Evolutionary conservation across 2,113 vertebrate species (phyloP).

Genomic region (Forbesichthys papilliferus): DNA sequence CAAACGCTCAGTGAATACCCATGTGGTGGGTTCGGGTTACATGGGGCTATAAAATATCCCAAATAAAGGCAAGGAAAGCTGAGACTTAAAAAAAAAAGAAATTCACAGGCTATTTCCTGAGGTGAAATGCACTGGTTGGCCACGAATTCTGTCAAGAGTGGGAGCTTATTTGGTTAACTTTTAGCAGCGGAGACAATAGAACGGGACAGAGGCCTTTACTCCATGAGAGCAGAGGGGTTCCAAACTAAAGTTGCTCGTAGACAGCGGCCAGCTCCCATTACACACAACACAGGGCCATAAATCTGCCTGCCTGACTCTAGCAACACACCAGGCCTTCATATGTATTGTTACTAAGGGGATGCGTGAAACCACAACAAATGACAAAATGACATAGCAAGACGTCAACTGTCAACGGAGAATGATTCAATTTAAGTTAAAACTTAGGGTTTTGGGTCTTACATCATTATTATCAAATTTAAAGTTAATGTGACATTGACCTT

Average conservation of each 20-base stretch:
- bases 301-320: slow-evolving; percentile 57
- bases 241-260: slow-evolving; percentile 55
- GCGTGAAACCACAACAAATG: slow-evolving; percentile 61
- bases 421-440: slow-evolving; percentile 15
- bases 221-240: slow-evolving; percentile 49
- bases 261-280: slow-evolving; percentile 63
- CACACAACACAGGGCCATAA: slow-evolving; percentile 64
- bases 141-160: slow-evolving; percentile 53
- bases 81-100: slow-evolving; percentile 43
- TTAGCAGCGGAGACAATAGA: slow-evolving; percentile 57
- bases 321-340: slow-evolving; percentile 66
- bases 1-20: slow-evolving; percentile 75
- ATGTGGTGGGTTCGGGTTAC: slow-evolving; percentile 71
- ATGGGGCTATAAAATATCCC: slow-evolving; percentile 76
- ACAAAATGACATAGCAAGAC: slow-evolving; percentile 38
- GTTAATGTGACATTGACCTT: slow-evolving; percentile 49
- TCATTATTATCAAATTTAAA: neutral
- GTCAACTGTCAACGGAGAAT: slow-evolving; percentile 44
- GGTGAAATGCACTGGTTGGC: slow-evolving; percentile 62
- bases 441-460: slow-evolving; percentile 29
- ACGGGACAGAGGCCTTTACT: slow-evolving; percentile 53
- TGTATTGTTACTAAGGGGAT: slow-evolving; percentile 66
- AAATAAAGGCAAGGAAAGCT: slow-evolving; percentile 69
- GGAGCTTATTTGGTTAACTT: slow-evolving; percentile 41
- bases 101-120: slow-evolving; percentile 61